Percentiles rank a stretch among this genome's conserved stretches.
Evolutionary conservation across 2,888 invertebrate genomes (phyloP).

Genomic region (Autographa gamma): DNA sequence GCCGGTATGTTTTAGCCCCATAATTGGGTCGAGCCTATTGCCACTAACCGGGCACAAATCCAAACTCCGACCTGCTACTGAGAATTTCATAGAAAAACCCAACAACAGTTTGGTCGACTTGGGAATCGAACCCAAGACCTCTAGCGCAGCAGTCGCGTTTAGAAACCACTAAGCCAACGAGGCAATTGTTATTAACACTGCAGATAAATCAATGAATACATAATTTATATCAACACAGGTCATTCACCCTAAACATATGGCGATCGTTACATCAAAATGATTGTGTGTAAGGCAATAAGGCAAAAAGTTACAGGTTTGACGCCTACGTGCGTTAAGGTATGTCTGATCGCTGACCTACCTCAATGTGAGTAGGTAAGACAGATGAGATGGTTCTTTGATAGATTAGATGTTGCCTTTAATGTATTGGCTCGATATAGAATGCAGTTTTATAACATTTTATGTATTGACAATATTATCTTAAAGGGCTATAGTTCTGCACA

Average conservation of each 20-base stretch:
- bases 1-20: no score
- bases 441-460: background rate
- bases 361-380: slow-evolving; percentile 57
- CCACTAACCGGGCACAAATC: no score
- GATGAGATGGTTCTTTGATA: slow-evolving; percentile 17
- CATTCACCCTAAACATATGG: slow-evolving; percentile 40
- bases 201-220: slow-evolving; percentile 10
- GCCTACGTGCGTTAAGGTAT: slow-evolving; percentile 46
- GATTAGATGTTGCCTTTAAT: background rate
- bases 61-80: no score
- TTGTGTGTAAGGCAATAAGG: slow-evolving; percentile 28
- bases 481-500: slow-evolving; percentile 1
- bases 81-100: no score
- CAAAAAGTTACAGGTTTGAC: slow-evolving; percentile 38
- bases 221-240: slow-evolving; percentile 27
- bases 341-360: slow-evolving; percentile 70
- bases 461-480: slow-evolving; percentile 11
- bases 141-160: no score
- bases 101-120: no score
- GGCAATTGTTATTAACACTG: background rate
- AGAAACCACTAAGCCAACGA: no score
- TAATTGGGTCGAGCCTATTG: no score
- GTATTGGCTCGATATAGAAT: background rate
- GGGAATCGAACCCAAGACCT: no score
- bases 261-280: slow-evolving; percentile 15